Base-by-base conservation (phyloP, 2,888 invertebrate species). In the Volucella bombylans region DNA sequence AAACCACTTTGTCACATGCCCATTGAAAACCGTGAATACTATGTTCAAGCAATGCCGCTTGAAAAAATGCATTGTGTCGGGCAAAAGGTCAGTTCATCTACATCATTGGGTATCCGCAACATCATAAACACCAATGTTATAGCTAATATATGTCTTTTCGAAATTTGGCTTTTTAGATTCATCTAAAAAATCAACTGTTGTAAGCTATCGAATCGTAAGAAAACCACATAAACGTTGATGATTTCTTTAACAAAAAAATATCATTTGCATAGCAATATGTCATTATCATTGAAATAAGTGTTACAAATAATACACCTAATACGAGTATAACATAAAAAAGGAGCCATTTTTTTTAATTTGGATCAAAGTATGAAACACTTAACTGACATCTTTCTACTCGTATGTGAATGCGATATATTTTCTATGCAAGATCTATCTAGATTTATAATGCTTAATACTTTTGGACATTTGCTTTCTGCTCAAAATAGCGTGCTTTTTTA, bases 21-120 rank as follows among this genome's bases (percentile, higher is more conserved):
- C 54, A 93, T 93, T 88, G 96, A 97, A 90, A 96, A 96, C 90
- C 94, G 96, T 41, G 97, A 97, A 90, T 97, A 96, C 92, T 95
- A 94, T 89, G 94, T 97, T 77, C 96, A 96, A 89, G 95, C 94
- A 90, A 94, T 97, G 93, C 97, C 97, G 0, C 92, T 96, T 82
- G 96, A 96, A 87, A 94, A 95, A 90, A 96, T 97, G 96, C 95
- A 95, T 90, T 97, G 97, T 92, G 95, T 95, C 86, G 94, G 95
- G 89, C 95, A 95, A 76, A 90, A 90, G 89, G 88, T 90, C 86
- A 90, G 89, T 89, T 88, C 90, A 86, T 89, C 90, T 87, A 88
- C 88, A 87, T 89, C 90, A 87, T 89, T 89, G 87, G 89, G 89
- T 88, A 89, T 89, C 88, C 89, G 89, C 88, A 89, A 89, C 88